phyloP scores from a whole-genome alignment of 2,888 invertebrate genomes.

The Epistrophella euchroma region DNA sequence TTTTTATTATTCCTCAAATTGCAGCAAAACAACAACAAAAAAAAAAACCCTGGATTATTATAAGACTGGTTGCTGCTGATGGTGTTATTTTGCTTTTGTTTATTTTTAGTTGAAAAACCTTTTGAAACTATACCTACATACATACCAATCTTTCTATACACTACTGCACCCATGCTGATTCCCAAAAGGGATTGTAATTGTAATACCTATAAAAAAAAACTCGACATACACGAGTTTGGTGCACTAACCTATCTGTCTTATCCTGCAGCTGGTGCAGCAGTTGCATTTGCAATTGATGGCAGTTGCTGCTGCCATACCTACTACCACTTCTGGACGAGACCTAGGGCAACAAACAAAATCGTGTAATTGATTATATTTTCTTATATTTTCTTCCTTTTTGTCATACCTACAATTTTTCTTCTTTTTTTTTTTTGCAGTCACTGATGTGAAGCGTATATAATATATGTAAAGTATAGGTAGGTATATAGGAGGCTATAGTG shows the following conservation, averaged over 20 bases:
- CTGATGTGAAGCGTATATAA: not conserved
- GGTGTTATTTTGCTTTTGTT: conserved; percentile 24
- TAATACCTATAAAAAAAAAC: conserved; percentile 18
- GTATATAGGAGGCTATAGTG: conserved; percentile 8
- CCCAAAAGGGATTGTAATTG: conserved; percentile 33
- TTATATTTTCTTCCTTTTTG: conserved; percentile 13
- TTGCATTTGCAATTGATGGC: conserved; percentile 39
- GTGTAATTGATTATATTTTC: conserved; percentile 60
- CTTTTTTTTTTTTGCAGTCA: conserved; percentile 1
- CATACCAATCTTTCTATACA: too few relatives aligned
- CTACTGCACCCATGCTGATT: conserved; percentile 17
- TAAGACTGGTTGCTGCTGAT: conserved; percentile 41
- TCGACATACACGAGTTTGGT: conserved; percentile 52
- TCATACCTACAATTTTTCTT: too few relatives aligned
- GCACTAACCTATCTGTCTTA: conserved; percentile 72
- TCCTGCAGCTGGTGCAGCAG: conserved; percentile 64
- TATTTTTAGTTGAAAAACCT: conserved; percentile 62
- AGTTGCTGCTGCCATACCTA: not conserved
- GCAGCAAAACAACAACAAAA: conserved; percentile 10
- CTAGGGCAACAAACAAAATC: conserved; percentile 69
- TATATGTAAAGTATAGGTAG: too few relatives aligned
- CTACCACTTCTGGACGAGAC: conserved; percentile 40
- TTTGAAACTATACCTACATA: not conserved
- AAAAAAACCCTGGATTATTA: conserved; percentile 47
- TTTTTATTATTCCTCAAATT: conserved; percentile 20